These are phyloP conservation scores for Ceriagrion tenellum DNA, from an alignment of 2,888 invertebrate species.

Conservation along the genomic window DNA sequence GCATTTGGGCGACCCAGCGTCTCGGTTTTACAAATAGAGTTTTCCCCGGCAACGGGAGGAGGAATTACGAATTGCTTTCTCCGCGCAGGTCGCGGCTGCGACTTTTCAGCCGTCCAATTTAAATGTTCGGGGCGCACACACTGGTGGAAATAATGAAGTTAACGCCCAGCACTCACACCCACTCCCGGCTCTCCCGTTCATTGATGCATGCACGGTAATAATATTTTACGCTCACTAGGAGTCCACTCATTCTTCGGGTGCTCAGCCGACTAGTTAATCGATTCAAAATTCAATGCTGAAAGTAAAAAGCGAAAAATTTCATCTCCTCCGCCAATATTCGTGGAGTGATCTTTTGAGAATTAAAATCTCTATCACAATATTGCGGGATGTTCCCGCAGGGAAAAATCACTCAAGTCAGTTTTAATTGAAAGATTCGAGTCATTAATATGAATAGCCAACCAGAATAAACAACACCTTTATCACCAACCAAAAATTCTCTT, in stretches of 20 bases:
- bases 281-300: not conserved
- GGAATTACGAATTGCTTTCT: not conserved
- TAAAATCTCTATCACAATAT: not conserved
- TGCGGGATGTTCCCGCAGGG: no score
- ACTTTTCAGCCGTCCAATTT: not conserved
- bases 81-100: not conserved
- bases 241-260: no score
- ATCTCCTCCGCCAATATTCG: not conserved
- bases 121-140: not conserved
- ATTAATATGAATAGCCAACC: no score
- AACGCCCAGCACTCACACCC: not conserved
- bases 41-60: not conserved
- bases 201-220: not conserved
- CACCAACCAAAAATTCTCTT: no score
- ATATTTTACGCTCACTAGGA: no score
- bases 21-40: not conserved
- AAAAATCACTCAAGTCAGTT: no score
- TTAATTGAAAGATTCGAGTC: no score
- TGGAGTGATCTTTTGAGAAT: not conserved
- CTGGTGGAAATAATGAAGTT: not conserved
- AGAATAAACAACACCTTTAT: no score
- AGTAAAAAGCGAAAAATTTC: not conserved
- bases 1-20: not conserved
- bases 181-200: not conserved
- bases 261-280: not conserved